Evolutionary conservation across 2,113 vertebrate species (phyloP).

Genomic region (Puntigrus tetrazona): DNA sequence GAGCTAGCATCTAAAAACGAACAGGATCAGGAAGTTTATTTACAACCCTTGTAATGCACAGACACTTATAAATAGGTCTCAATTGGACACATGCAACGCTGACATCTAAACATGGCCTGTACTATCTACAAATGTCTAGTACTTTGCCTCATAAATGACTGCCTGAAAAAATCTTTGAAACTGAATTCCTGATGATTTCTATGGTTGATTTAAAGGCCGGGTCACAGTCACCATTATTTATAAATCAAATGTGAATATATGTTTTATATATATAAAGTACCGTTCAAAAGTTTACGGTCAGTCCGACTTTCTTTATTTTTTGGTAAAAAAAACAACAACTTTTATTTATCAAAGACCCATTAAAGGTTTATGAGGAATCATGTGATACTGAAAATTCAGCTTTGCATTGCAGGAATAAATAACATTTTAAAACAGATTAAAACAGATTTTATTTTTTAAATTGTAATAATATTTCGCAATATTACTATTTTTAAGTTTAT

Average conservation of each 20-base stretch:
- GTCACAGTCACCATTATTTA: conserved; percentile 38
- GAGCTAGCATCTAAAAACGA: neutral
- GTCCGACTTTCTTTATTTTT: neutral
- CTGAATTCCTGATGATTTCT: neutral
- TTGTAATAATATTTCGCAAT: neutral
- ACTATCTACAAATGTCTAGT: neutral
- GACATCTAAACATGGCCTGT: neutral
- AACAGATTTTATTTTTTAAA: neutral
- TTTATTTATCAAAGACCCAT: neutral
- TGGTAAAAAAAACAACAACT: too few relatives aligned
- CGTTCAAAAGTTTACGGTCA: neutral
- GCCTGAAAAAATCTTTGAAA: conserved; percentile 11
- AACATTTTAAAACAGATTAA: neutral
- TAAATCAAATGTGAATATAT: neutral
- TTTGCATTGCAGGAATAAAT: neutral
- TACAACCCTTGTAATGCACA: neutral
- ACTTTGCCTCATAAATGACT: neutral
- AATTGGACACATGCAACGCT: neutral
- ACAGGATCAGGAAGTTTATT: conserved; percentile 11
- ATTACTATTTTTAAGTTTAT: neutral
- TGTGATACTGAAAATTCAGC: neutral
- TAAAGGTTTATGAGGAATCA: neutral
- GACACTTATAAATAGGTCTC: neutral
- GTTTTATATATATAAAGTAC: neutral
- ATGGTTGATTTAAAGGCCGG: neutral